Base-by-base conservation (phyloP, 2,797 vertebrate species). In the Agapornis canus region DNA sequence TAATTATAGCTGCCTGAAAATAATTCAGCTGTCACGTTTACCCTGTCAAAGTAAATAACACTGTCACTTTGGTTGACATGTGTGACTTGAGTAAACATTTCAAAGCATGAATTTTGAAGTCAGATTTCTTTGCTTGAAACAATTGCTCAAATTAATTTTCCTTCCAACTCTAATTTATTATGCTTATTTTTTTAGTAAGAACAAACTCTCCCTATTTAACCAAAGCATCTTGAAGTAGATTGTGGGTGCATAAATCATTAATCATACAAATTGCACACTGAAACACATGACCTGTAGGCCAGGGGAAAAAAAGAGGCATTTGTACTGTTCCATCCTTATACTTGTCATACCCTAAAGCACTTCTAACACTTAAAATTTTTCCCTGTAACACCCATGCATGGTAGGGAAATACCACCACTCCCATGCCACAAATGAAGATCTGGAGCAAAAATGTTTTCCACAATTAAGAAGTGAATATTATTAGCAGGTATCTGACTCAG, bases 51-150 rank as follows among this genome's bases (percentile, higher is more conserved):
- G 95, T 97, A 97, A 97, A 97, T 97, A 97, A 97, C 89, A 69
- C 97, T 98, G 97, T 97, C 96, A 96, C 94, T 96, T 97, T 63
- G 93, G 87, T 79, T 96, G 97, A 97, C 96, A 73, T 91, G 93
- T 90, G 75, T 84, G 95, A 97, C 96, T 95, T 91, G 83, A 96
- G 95, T 96, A 97, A 97, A 97, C 95, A 94, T 95, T 94, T 95
- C 78, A 84, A 92, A 95, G 86, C 66, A 92, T 75, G 85, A 95
- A 95, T 94, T 85, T 86, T 85, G 68, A 93, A 95, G 93, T 69
- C 71, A 77, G 42, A 87, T 86, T 68, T 76, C 61, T 57, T 71
- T 2, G 2, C 85, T 88, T 92, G 95, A 96, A 97, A 97, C 97
- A 97, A 96, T 95, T 73, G 89, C 83, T 86, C 68, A 96, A 92